Conservation (phyloP, 64 coral and sea anemone genomes). For the Dendrophyllia cribrosa region DNA sequence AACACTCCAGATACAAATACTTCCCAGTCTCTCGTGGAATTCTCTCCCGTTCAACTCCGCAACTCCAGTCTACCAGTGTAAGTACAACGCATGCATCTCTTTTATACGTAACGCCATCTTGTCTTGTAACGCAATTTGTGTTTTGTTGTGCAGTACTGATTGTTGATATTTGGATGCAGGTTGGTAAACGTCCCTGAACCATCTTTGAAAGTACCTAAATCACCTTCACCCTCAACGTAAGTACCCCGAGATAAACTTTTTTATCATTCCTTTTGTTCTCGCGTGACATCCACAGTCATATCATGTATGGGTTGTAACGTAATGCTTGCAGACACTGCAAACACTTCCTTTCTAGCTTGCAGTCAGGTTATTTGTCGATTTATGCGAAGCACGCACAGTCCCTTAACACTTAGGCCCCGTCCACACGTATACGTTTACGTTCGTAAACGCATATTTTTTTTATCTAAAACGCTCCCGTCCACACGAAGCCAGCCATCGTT, state of each 20-base stretch:
- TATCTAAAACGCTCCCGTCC: too few species aligned
- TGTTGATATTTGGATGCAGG: not conserved
- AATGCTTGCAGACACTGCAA: not conserved
- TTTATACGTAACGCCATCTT: slow-evolving; percentile 20
- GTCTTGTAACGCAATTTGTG: not conserved
- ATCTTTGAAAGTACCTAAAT: not conserved
- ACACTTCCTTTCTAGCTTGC: not conserved
- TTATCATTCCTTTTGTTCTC: not conserved
- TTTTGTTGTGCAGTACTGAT: not conserved
- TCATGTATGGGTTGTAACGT: not conserved
- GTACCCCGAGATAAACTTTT: not conserved
- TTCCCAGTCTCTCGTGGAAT: not conserved
- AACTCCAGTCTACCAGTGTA: not conserved
- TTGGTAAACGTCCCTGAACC: not conserved
- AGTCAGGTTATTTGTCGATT: too few species aligned
- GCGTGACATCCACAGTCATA: not conserved
- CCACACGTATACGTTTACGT: too few species aligned
- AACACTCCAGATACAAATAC: slow-evolving; percentile 37
- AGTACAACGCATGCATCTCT: slow-evolving; percentile 21
- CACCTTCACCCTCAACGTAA: slow-evolving; percentile 44
- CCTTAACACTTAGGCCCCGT: too few species aligned
- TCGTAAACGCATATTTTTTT: too few species aligned
- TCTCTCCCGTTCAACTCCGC: not conserved
- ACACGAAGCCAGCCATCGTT: too few species aligned
- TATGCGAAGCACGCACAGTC: too few species aligned